These are phyloP conservation scores for Clinocottus analis DNA, from an alignment of 2,113 vertebrate species.

Conservation along the genomic window DNA sequence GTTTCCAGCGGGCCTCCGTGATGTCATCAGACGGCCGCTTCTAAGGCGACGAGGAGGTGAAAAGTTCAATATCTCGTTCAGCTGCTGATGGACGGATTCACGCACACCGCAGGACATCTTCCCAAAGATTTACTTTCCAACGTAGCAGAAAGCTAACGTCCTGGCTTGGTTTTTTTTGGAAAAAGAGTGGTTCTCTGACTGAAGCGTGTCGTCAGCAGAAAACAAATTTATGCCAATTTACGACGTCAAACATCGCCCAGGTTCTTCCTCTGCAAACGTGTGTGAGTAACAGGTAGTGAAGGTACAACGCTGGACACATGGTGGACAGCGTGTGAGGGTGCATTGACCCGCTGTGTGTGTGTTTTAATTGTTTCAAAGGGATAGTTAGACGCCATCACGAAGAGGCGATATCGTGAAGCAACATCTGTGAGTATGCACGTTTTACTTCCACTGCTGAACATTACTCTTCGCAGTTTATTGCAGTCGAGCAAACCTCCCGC, in stretches of 20 bases:
- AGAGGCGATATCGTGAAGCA: not conserved
- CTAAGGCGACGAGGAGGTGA: constrained; percentile 69
- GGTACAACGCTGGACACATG: not conserved
- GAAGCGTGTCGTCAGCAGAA: not conserved
- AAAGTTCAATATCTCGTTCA: constrained; percentile 77
- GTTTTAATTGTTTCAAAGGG: not conserved
- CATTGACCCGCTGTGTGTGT: not conserved
- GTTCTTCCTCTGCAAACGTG: no score
- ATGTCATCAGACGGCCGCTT: constrained; percentile 75
- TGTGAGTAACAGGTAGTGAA: no score
- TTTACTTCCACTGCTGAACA: not conserved
- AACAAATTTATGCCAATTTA: not conserved
- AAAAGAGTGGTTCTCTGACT: constrained; percentile 10
- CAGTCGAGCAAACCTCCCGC: constrained; percentile 17
- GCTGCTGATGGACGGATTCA: constrained; percentile 49
- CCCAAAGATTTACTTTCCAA: constrained; percentile 2
- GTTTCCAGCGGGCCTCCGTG: constrained; percentile 68
- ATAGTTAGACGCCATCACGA: not conserved
- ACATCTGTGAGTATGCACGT: not conserved
- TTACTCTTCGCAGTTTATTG: not conserved
- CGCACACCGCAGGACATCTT: constrained; percentile 32
- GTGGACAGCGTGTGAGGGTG: not conserved
- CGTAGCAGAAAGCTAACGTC: constrained; percentile 30
- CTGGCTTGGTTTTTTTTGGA: constrained; percentile 13
- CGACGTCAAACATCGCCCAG: not conserved